Base-by-base conservation (phyloP, 1,140 invertebrate species). In the Agraylea sexmaculata region DNA sequence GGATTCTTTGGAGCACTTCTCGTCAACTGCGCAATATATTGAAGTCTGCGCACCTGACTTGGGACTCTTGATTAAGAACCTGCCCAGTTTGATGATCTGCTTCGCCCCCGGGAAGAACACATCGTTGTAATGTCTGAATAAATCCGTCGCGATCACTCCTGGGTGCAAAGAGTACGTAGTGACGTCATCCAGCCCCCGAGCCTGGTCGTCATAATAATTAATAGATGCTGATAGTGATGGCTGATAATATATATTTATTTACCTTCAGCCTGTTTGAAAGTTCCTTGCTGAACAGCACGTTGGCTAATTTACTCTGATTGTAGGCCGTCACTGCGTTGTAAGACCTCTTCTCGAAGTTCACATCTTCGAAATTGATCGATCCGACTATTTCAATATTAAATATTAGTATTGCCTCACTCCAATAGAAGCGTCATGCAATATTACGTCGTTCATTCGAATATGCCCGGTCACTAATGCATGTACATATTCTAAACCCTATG, bases 151-250 rank as follows among this genome's bases (percentile, higher is more conserved):
- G 2, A 86, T 81, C 35, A 87, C 64, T 25, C 89, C 89, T 16
- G 88, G 88, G 69, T 92, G 78, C 6, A 87, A 63, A 27, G 79
- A 71, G 69, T 90, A 87, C 1, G 76, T 80, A 7, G 78, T 86
- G 1, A 93, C 78, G 36, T 74, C 70, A 1, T 47, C 35, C 5
- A 25, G 7, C 7, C 23, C 23, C 7, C n/a, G 23, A 8, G 23
- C 23, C 23, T 25, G 12, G 12, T 8, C 23, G 12, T 8, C n/a
- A 25, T 25, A 7, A 25, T 25, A 25, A 25, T n/a, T n/a, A n/a
- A n/a, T n/a, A n/a, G n/a, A n/a, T n/a, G n/a, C n/a, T n/a, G n/a
- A n/a, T n/a, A n/a, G n/a, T n/a, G n/a, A n/a, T n/a, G n/a, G n/a
- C n/a, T n/a, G n/a, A n/a, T n/a, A n/a, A n/a, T n/a, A n/a, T n/a